Evolutionary conservation across 2,113 vertebrate genomes (phyloP).

Genomic region (Scortum barcoo): DNA sequence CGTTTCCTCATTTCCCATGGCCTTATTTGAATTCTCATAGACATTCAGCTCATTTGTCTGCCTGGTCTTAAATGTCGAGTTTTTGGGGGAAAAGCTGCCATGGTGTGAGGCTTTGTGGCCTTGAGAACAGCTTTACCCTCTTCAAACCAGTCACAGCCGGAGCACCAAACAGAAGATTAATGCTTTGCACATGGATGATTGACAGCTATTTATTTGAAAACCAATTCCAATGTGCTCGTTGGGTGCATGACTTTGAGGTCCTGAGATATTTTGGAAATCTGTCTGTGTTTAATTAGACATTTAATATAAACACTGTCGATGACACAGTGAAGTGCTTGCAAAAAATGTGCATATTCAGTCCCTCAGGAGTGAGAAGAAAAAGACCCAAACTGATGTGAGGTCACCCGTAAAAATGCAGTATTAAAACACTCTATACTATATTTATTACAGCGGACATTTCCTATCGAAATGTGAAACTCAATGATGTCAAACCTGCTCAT

Average conservation of each 20-base stretch:
- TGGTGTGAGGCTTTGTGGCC: conserved; percentile 47
- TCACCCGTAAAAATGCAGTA: not conserved
- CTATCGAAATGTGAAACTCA: not conserved
- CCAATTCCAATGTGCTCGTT: conserved; percentile 48
- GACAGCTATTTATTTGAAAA: conserved; percentile 78
- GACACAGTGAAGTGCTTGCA: conserved; percentile 40
- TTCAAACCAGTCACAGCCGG: conserved; percentile 40
- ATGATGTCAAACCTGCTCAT: not conserved
- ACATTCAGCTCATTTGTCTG: not conserved
- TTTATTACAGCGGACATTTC: too few relatives aligned
- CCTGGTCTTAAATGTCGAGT: conserved; percentile 46
- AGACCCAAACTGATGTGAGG: not conserved
- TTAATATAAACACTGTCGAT: conserved; percentile 66
- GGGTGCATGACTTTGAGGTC: conserved; percentile 44
- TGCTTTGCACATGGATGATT: conserved; percentile 72
- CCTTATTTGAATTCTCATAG: conserved; percentile 33
- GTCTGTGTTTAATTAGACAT: conserved; percentile 71
- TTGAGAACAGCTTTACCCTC: conserved; percentile 64
- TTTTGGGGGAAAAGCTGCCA: not conserved
- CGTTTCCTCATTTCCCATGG: not conserved
- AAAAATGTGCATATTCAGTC: not conserved
- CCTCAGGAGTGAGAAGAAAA: conserved; percentile 7
- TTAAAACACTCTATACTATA: not conserved
- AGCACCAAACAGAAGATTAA: conserved; percentile 49
- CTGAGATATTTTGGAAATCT: conserved; percentile 55